A percentile compares a stretch with the other conserved stretches of the same genome.
Conservation (phyloP, 2,888 invertebrate genomes). For the Elaeidobius kamerunicus region DNA sequence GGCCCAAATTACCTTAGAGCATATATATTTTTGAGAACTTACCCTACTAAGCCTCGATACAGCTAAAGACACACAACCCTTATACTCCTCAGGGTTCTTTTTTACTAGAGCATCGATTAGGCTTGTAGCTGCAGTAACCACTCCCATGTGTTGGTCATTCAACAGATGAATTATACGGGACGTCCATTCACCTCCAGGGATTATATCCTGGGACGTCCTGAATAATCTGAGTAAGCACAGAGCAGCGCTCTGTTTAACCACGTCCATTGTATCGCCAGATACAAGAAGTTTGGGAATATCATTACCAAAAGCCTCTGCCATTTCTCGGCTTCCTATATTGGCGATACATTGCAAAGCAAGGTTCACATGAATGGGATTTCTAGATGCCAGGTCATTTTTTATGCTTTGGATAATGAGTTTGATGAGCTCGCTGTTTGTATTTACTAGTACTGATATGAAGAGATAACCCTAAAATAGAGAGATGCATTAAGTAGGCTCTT, state of each 20-base stretch:
- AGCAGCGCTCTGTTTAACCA: constrained; percentile 98
- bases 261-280: constrained; percentile 98
- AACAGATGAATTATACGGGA: constrained; percentile 96
- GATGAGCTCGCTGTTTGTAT: constrained; percentile 98
- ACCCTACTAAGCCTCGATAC: constrained; percentile 94
- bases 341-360: constrained; percentile 99
- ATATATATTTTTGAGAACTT: constrained; percentile 42
- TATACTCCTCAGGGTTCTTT: constrained; percentile 98
- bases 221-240: constrained; percentile 91
- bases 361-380: constrained; percentile 98
- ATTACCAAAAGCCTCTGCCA: constrained; percentile 99
- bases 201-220: constrained; percentile 93
- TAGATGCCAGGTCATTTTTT: constrained; percentile 94
- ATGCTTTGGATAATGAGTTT: constrained; percentile 99
- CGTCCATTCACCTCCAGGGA: constrained; percentile 98
- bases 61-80: constrained; percentile 96
- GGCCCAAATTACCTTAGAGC: background rate
- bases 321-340: constrained; percentile 98
- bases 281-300: constrained; percentile 98
- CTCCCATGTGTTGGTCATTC: constrained; percentile 99
- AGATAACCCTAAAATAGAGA: constrained; percentile 78
- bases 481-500: no score
- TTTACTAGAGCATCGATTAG: constrained; percentile 97
- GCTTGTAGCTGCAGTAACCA: constrained; percentile 97
- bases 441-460: constrained; percentile 98